phyloP scores from a whole-genome alignment of 2,113 vertebrate genomes.

The Gobio gobio region DNA sequence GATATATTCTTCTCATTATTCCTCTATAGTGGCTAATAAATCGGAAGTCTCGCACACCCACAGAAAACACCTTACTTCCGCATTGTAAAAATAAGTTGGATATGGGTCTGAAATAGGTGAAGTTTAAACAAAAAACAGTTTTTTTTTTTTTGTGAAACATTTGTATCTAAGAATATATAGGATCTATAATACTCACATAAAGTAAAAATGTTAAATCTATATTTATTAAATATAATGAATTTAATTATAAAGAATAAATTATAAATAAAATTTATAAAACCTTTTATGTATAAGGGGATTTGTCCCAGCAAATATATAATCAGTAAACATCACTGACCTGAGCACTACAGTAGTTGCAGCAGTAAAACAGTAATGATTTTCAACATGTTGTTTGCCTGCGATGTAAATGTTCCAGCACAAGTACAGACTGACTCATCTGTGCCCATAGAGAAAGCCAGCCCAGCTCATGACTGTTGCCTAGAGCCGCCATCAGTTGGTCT shows the following conservation, averaged over 20 bases:
- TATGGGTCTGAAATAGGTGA: background rate
- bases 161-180: background rate
- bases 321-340: background rate
- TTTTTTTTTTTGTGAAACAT: background rate
- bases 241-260: too few species aligned
- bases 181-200: background rate
- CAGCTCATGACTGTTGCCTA: background rate
- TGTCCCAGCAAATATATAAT: background rate
- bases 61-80: too few species aligned
- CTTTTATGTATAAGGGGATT: too few species aligned
- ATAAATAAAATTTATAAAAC: too few species aligned
- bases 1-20: too few species aligned
- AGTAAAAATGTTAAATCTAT: background rate
- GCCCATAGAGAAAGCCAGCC: background rate
- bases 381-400: background rate
- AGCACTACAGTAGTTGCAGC: background rate
- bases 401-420: background rate
- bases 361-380: background rate
- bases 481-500: background rate
- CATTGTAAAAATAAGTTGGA: background rate
- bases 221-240: too few species aligned
- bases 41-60: too few species aligned
- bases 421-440: background rate
- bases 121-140: background rate
- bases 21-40: too few species aligned